phyloP scores from a whole-genome alignment of 2,888 invertebrate species.

The Pyrocoelia pectoralis region DNA sequence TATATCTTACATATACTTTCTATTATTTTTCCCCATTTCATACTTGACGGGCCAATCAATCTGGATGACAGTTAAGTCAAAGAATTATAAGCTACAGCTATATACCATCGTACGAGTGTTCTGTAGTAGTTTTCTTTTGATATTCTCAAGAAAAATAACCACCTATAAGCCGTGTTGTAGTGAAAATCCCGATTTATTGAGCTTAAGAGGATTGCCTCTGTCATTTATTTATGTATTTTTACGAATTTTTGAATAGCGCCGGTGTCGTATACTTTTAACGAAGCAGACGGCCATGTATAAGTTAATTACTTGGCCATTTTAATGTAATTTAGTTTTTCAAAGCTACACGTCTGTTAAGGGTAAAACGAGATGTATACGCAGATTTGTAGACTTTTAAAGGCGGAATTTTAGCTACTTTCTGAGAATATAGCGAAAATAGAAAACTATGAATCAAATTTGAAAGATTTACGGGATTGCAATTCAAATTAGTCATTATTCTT shows the following conservation, averaged over 20 bases:
- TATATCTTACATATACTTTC: conserved; percentile 28
- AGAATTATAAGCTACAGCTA: conserved; percentile 42
- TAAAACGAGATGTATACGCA: conserved; percentile 32
- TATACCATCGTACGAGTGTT: conserved; percentile 15
- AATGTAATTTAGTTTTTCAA: too few relatives aligned
- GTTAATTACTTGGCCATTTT: too few relatives aligned
- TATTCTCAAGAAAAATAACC: conserved; percentile 22
- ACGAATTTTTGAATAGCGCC: background rate
- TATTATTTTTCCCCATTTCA: conserved; percentile 42
- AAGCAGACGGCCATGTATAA: too few relatives aligned
- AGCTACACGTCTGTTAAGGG: too few relatives aligned
- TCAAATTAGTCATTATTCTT: conserved; percentile 57
- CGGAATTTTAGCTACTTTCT: conserved; percentile 25
- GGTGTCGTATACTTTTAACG: too few relatives aligned
- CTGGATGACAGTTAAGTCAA: conserved; percentile 45
- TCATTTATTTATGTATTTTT: background rate
- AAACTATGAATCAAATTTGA: conserved; percentile 56
- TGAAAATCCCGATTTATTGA: conserved; percentile 3
- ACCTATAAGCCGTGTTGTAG: background rate
- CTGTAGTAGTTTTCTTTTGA: conserved; percentile 20
- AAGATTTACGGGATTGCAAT: conserved; percentile 57
- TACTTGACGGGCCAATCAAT: conserved; percentile 44
- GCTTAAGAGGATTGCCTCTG: conserved; percentile 1
- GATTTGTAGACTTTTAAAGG: conserved; percentile 32
- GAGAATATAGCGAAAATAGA: conserved; percentile 32